phyloP scores from a whole-genome alignment of 2,113 vertebrate species.

The Phodopus roborovskii region DNA sequence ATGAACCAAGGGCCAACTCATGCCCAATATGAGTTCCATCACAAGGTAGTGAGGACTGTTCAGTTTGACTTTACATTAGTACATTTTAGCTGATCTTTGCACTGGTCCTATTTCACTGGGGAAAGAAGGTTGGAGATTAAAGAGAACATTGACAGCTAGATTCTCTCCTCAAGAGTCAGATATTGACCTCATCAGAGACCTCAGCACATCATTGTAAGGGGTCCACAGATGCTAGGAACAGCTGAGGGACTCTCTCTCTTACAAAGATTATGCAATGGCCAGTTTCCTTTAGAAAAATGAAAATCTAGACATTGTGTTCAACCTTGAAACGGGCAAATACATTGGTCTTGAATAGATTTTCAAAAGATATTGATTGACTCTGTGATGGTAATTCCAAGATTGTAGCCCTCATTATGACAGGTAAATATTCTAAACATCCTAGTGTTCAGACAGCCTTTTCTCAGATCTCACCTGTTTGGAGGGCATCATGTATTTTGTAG shows the following conservation, averaged over 20 bases:
- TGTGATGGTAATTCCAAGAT: background rate
- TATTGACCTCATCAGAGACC: background rate
- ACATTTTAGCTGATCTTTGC: background rate
- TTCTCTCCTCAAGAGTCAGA: background rate
- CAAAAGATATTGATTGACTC: background rate
- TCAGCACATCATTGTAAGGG: background rate
- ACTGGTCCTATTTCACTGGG: background rate
- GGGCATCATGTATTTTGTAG: conserved; percentile 24
- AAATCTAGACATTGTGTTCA: background rate
- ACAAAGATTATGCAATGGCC: background rate
- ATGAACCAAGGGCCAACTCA: background rate
- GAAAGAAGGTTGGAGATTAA: background rate
- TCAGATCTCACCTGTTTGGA: background rate
- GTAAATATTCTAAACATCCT: background rate
- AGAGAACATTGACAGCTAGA: background rate
- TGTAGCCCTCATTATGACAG: background rate
- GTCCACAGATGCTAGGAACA: background rate
- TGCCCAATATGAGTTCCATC: background rate
- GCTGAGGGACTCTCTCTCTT: background rate
- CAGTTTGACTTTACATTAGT: background rate
- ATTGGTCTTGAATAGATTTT: background rate
- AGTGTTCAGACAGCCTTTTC: background rate
- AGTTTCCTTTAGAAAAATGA: background rate
- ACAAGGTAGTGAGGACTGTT: background rate
- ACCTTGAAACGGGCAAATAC: background rate